Evolutionary conservation across 92 coral and sea anemone species (phyloP).

Genomic region (Galaxea fascicularis): DNA sequence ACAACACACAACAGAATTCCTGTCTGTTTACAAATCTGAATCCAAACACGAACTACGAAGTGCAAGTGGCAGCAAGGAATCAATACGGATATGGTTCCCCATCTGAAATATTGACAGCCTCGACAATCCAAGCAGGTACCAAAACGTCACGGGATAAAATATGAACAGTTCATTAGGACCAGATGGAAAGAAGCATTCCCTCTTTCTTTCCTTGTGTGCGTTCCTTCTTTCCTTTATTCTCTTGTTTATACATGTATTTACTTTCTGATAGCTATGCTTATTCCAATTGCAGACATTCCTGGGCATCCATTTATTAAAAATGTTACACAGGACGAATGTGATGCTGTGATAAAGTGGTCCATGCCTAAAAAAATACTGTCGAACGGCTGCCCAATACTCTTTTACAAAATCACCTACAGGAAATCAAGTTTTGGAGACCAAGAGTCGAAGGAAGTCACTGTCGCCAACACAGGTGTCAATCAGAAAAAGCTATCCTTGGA

Average conservation of each 20-base stretch:
- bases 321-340: background rate
- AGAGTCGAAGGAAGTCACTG: background rate
- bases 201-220: no score
- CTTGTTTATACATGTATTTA: no score
- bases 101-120: background rate
- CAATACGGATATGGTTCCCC: background rate
- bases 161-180: no score
- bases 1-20: background rate
- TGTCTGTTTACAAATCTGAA: background rate
- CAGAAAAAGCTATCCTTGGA: background rate
- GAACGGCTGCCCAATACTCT: conserved; percentile 14
- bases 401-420: conserved; percentile 5
- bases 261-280: no score
- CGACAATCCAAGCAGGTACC: background rate
- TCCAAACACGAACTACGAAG: background rate
- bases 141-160: no score
- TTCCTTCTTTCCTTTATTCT: no score
- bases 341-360: background rate
- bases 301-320: background rate
- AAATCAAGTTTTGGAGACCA: background rate
- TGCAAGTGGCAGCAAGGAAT: conserved; percentile 19
- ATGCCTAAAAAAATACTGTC: background rate
- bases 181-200: no score
- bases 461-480: background rate
- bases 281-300: background rate